Evolutionary conservation across 2,888 invertebrate genomes (phyloP), one percentile per base, ranked within the genome.

Genomic region (Eupithecia inturbata): DNA sequence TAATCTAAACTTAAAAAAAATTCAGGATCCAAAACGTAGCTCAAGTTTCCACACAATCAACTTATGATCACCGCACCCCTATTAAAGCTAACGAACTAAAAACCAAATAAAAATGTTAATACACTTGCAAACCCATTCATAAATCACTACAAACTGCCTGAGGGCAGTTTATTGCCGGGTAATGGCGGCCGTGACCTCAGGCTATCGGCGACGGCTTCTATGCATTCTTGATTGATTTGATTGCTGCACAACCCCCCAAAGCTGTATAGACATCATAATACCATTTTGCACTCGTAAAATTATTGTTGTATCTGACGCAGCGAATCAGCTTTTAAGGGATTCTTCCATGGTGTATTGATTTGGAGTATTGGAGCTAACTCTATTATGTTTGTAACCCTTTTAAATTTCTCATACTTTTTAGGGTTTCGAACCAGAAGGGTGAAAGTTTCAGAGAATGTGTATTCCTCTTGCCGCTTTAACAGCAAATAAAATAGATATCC

Each of bases 181-280:
- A 73, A 72, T 74, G 67, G 71, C 66, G 57, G 71, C 75, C 67
- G 67, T 67, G 71, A 72, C 67, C 75, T 70, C 73, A 67, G 75
- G 74, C 83, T 81, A 75, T 70, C 78, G 80, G 84, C 82, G 69
- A 82, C 75, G 81, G 45, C 28, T 88, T 91, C 91, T 88, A 91
- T 91, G 91, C 91, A 91, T 92, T 90, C 85, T 86, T 87, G 89
- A 92, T 92, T 89, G 89, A 90, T 89, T 53, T 53, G 53, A 53
- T 31, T 31, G 5, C 31, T 3, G 4, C 0, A 31, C 31, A 31
- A 31, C 31, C 31, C 31, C 5, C 6, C 4, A 31, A 31, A 6
- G 31, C 31, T 49, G 4, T 19, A 49, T 7, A 6, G 7, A 16
- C 7, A 49, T 2, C n/a, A 49, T 49, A 49, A 9, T n/a, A 49